Percentiles rank a stretch among this genome's conserved stretches.
Evolutionary conservation across 53 echinoderm and acorn worm genomes (phyloP).

Genomic region (Luidia sarsii): DNA sequence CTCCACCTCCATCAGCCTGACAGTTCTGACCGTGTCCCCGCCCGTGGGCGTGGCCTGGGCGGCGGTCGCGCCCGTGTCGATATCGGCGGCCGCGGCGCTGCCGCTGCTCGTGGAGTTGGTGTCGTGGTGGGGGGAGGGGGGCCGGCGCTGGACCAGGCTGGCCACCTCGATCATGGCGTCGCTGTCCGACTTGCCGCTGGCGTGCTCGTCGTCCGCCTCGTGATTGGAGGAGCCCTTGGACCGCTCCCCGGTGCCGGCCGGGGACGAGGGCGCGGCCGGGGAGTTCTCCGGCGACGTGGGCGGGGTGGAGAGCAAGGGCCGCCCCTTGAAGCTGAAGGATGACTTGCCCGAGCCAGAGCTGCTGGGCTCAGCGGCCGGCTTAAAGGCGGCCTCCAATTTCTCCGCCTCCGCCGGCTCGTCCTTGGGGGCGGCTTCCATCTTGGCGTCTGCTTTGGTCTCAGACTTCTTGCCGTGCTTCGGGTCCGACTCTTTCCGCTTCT

Average conservation of each 20-base stretch:
- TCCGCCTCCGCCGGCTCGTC: constrained; percentile 28
- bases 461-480: constrained; percentile 33
- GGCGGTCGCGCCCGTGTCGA: neutral
- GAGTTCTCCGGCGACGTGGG: constrained; percentile 93
- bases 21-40: constrained; percentile 30
- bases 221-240: constrained; percentile 42
- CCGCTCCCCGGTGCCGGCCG: constrained; percentile 56
- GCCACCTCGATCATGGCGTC: constrained; percentile 85
- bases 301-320: constrained; percentile 64
- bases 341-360: constrained; percentile 18
- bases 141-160: constrained; percentile 43
- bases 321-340: constrained; percentile 5
- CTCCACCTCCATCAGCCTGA: constrained; percentile 3
- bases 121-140: constrained; percentile 13
- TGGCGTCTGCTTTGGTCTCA: constrained; percentile 19
- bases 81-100: constrained; percentile 28
- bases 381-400: constrained; percentile 8
- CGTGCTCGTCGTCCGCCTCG: constrained; percentile 66
- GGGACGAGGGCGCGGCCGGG: constrained; percentile 63
- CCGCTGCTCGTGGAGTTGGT: constrained; percentile 8
- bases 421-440: constrained; percentile 37
- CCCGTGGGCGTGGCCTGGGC: constrained; percentile 15
- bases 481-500: constrained; percentile 52
- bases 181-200: constrained; percentile 63
- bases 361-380: constrained; percentile 1